Evolutionary conservation across 1,140 invertebrate species (phyloP), one percentile per base, ranked within the genome.

Genomic region (Conus ventricosus): DNA sequence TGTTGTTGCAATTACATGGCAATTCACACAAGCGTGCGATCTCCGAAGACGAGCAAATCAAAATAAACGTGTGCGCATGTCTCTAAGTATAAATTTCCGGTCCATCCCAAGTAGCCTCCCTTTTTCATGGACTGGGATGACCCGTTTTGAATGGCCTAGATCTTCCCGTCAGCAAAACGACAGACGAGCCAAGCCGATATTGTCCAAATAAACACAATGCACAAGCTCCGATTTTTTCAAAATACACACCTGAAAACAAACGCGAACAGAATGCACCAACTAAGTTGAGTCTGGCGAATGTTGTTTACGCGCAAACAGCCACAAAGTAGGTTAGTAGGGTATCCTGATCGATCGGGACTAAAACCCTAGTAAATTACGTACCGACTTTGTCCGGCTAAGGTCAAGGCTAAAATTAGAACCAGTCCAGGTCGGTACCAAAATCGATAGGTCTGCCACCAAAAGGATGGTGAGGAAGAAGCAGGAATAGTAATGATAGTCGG

Each of bases 21-120:
- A 87, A 87, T 87, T 87, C 23, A 7, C 75, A 76, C 85, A 57
- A 87, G 85, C 85, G 85, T 87, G 85, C 75, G 39, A 27, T 71
- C 85, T 55, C 71, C 53, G 63, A 25, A 57, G 53, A 54, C 71
- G 71, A 87, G 71, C 71, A 87, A 87, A 87, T 87, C 85, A 87
- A 87, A 87, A 87, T 87, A 87, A 87, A 87, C 85, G 53, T 87
- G 85, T 80, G 85, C 85, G 85, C 85, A 87, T 87, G 85, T 87
- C 85, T 71, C 51, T n/a, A n/a, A 78, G 85, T 87, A 87, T 87
- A 87, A 23, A 87, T 87, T 87, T 87, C 85, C 85, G 71, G 85
- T 87, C 71, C 75, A 25, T 57, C 23, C 39, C 39, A 75, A 87
- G 85, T 87, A 75, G 85, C 75, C 85, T 87, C 71, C 71, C 85